These are phyloP conservation scores for Scomberomorus guttatus DNA, from an alignment of 2,797 vertebrate genomes.

Conservation along the genomic window DNA sequence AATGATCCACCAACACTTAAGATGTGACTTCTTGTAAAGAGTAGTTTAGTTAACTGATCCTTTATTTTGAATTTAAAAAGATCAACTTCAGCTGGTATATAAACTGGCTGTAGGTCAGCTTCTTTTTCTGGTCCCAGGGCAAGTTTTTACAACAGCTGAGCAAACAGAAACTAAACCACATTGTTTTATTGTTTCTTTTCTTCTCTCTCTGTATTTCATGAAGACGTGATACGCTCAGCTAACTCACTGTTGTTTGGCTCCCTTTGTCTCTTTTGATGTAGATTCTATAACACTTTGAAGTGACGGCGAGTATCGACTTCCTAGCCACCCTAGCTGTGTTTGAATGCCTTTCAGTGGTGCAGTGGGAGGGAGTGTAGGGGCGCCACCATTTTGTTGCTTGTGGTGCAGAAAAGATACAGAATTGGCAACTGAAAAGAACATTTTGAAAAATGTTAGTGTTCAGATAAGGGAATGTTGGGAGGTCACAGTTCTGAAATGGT, in stretches of 20 bases:
- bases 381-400: neutral
- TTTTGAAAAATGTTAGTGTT: neutral
- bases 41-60: neutral
- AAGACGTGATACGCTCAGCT: neutral
- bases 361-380: neutral
- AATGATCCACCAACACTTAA: neutral
- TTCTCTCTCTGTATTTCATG: constrained; percentile 18
- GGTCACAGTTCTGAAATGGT: too few species aligned
- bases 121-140: constrained; percentile 1
- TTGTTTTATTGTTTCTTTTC: constrained; percentile 49
- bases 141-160: constrained; percentile 56
- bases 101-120: constrained; percentile 16
- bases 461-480: too few species aligned
- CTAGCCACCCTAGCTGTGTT: neutral
- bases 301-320: constrained; percentile 32
- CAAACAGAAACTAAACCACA: constrained; percentile 66
- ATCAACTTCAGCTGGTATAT: neutral
- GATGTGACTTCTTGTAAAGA: neutral
- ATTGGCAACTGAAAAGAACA: neutral
- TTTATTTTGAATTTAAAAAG: neutral
- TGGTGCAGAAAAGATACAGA: neutral
- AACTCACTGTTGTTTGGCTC: constrained; percentile 37
- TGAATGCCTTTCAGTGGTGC: neutral
- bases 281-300: constrained; percentile 26
- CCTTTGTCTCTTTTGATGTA: constrained; percentile 45